Evolutionary conservation across 2,113 vertebrate species (phyloP), one percentile per base, ranked within the genome.

Genomic region (Leucosticte australis): DNA sequence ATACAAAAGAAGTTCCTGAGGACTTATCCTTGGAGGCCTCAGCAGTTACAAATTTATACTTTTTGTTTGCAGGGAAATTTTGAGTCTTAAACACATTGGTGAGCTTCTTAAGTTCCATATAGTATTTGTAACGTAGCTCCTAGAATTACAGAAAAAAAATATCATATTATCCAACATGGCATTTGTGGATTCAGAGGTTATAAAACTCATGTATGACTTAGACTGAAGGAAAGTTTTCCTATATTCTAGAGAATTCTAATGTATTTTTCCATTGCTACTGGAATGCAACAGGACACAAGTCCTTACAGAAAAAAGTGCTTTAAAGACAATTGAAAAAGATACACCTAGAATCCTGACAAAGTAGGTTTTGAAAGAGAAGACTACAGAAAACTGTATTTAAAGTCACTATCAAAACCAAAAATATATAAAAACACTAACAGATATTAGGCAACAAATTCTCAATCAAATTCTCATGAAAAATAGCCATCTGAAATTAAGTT

Each of bases 71-170:
- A 93, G 60, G 67, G 21, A 86, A 81, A 65, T 46, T 73, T 20
- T 89, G 74, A 37, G 41, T 39, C 78, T 97, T 96, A 35, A 91
- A 74, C 10, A 78, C 60, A 44, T 7, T 21, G 16, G 69, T n/a
- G 57, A 33, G 6, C 62, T 94, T 92, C 78, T 79, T 78, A 79
- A 5, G 35, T 81, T 88, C 90, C 92, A 92, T 71, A 14, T 96
- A 97, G 79, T 97, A 94, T 70, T 92, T 93, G 68, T 96, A 96
- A 84, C 96, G 96, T 19, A 96, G 64, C 67, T 97, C 97, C 97
- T 97, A 52, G 42, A 97, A 94, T 82, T 24, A 74, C 39, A 95
- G 81, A 18, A 52, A 35, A 35, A 82, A 30, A 82, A 47, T 27
- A 46, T 13, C 44, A 16, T 1, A 4, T 79, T 93, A 82, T 83